phyloP scores from a whole-genome alignment of 2,113 vertebrate species.

The Eonycteris spelaea region DNA sequence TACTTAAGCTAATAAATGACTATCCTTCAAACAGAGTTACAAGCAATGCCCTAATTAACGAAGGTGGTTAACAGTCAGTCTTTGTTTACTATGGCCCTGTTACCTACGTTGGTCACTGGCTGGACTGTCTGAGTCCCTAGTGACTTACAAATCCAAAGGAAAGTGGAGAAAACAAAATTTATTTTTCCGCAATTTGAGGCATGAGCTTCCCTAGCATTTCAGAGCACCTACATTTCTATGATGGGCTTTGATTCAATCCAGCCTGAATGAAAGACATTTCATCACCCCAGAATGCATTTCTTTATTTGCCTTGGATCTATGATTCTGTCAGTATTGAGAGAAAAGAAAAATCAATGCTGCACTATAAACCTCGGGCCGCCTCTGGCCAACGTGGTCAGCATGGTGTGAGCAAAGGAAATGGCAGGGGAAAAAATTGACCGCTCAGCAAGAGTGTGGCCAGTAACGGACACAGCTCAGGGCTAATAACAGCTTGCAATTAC shows the following conservation, averaged over 20 bases:
- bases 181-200: constrained; percentile 82
- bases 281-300: constrained; percentile 96
- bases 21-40: constrained; percentile 11
- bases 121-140: background rate
- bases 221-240: constrained; percentile 83
- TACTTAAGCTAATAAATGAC: constrained; percentile 55
- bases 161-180: constrained; percentile 84
- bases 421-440: constrained; percentile 88
- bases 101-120: constrained; percentile 28
- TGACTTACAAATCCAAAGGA: constrained; percentile 80
- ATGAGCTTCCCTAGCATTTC: constrained; percentile 82
- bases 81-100: constrained; percentile 27
- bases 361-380: constrained; percentile 88
- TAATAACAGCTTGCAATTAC: constrained; percentile 89
- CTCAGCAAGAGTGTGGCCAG: constrained; percentile 88
- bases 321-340: constrained; percentile 98
- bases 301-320: constrained; percentile 99
- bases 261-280: constrained; percentile 94
- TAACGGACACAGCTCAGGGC: constrained; percentile 86
- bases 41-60: constrained; percentile 34
- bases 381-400: constrained; percentile 89
- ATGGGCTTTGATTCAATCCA: constrained; percentile 92
- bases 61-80: constrained; percentile 11
- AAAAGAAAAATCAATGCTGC: constrained; percentile 97
- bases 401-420: constrained; percentile 89